Percentiles rank a stretch among this genome's conserved stretches.
These are phyloP conservation scores for Arvicanthis niloticus DNA, from an alignment of 2,113 vertebrate genomes.

Conservation along the genomic window DNA sequence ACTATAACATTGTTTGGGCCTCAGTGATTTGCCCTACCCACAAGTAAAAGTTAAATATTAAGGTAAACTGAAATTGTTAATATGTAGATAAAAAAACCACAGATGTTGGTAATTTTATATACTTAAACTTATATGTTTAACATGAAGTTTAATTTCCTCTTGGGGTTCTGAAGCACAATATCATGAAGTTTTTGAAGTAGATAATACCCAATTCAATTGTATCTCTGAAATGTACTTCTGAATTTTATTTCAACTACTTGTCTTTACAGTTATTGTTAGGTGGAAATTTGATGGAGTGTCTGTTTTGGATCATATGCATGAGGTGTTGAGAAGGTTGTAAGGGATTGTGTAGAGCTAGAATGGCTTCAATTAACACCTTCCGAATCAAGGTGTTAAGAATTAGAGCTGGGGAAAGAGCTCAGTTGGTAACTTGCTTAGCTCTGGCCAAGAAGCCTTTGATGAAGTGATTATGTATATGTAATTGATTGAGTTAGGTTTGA, in stretches of 20 bases:
- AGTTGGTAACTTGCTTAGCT: background rate
- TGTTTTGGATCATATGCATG: background rate
- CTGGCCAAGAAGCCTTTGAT: background rate
- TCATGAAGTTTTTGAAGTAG: conserved; percentile 26
- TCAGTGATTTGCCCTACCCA: background rate
- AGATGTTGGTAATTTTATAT: conserved; percentile 33
- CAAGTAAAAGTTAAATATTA: conserved; percentile 59
- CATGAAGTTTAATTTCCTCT: conserved; percentile 16
- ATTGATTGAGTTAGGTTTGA: background rate
- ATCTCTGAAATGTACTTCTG: conserved; percentile 50
- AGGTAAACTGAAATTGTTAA: conserved; percentile 47
- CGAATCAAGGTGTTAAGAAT: background rate
- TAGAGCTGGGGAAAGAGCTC: background rate
- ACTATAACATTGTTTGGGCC: conserved; percentile 14
- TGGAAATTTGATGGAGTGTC: conserved; percentile 2
- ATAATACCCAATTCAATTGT: background rate
- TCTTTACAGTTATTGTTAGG: conserved; percentile 10
- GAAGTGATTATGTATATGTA: conserved; percentile 1
- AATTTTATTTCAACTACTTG: conserved; percentile 16
- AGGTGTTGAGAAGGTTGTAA: background rate
- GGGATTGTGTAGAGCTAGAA: background rate
- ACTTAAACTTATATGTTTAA: background rate
- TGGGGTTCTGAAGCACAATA: background rate
- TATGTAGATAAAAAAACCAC: conserved; percentile 1
- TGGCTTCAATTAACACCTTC: background rate